Base-by-base conservation (phyloP, 2,888 invertebrate genomes). In the Caenorhabditis sp. region DNA sequence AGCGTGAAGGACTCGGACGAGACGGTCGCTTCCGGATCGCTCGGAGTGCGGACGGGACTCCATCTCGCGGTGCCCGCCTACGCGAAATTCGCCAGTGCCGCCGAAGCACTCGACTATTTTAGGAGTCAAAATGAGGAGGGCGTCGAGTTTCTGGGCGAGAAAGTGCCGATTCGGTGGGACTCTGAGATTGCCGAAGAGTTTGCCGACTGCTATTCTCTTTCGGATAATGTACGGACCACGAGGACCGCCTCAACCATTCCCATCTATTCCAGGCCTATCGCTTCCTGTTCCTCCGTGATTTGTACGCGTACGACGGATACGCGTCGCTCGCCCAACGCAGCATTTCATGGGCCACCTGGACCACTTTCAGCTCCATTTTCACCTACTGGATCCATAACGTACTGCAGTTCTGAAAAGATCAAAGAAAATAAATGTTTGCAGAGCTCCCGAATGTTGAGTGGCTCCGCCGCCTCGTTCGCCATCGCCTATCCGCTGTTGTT, bases 341-440 rank as follows among this genome's bases (percentile, higher is more conserved):
- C 26, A 79, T 80, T n/a, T 82, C 86, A 6, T 87, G 84, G 85
- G 79, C 83, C 7, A 85, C 85, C n/a, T 87, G 82, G 81, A 85
- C 85, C 13, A 78, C 84, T 1, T 86, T 87, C 72, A 73, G 80
- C 27, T 78, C 82, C 15, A 80, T 87, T 50, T 83, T 87, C 76
- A 85, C 84, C 9, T 87, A 85, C 59, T 85, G 83, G 84, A 75
- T 87, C 15, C 86, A 86, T 68, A 80, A 76, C 59, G 84, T 84
- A 20, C 56, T 56, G 55, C 27, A 9, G 7, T 24, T 22, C 2
- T 53, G 2, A 17, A 4, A 2, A 32, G n/a, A 17, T 30, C 30
- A 30, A 7, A 1, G n/a, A 17, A 22, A 24, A 46, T 24, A 11
- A 3, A 26, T 24, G n/a, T 32, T 53, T 55, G 9, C 65, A 76